Conservation (phyloP, 2,797 vertebrate genomes). For the Chelon auratus region DNA sequence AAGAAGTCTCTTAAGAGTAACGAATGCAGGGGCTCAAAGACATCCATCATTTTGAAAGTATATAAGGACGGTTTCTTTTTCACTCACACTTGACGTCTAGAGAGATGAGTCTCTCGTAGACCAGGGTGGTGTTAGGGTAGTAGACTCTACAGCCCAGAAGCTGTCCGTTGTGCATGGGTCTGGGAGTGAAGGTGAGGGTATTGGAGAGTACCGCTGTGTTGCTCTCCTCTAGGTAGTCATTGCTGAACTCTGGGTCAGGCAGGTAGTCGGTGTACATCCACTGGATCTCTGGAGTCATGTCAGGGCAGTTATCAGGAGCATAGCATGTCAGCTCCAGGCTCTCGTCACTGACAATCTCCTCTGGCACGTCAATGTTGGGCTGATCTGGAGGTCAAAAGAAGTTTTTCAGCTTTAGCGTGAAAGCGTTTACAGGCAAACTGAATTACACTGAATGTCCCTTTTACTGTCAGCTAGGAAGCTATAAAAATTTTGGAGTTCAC, state of each 20-base stretch:
- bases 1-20: not conserved
- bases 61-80: not conserved
- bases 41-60: too few relatives aligned
- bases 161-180: slow-evolving; percentile 89
- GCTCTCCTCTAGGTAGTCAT: slow-evolving; percentile 86
- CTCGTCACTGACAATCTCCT: slow-evolving; percentile 88
- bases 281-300: slow-evolving; percentile 89
- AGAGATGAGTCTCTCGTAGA: slow-evolving; percentile 88
- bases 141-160: slow-evolving; percentile 90
- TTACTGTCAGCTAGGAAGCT: not conserved
- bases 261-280: slow-evolving; percentile 91
- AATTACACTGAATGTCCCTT: not conserved
- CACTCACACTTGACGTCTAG: slow-evolving; percentile 92
- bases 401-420: not conserved
- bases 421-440: not conserved
- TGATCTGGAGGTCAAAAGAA: slow-evolving; percentile 82
- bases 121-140: slow-evolving; percentile 88
- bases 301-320: slow-evolving; percentile 92
- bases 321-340: slow-evolving; percentile 90
- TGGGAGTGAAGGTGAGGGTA: slow-evolving; percentile 89
- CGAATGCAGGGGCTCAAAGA: too few relatives aligned
- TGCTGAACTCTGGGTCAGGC: slow-evolving; percentile 85
- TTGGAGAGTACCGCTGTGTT: slow-evolving; percentile 89
- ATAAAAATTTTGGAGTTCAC: not conserved
- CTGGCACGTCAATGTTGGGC: slow-evolving; percentile 89